Evolutionary conservation across 2,888 invertebrate species (phyloP), one percentile per base, ranked within the genome.

Genomic region (Aplocera efformata): DNA sequence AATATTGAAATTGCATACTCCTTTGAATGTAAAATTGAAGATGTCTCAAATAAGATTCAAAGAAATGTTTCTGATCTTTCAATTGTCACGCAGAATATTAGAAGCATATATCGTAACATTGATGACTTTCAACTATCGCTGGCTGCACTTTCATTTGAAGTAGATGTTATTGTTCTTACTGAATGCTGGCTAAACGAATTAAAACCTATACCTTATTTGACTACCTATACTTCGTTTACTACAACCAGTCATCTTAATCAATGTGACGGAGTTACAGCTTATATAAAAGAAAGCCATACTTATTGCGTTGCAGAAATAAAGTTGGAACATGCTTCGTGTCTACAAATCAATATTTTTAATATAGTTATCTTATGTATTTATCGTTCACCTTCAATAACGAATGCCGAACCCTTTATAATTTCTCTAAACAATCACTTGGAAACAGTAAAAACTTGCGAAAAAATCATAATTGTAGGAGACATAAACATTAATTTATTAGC

Each of bases 401-500:
- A 53, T 23, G 48, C 53, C 8, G 46, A 42, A 6, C 8, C 1
- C 5, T 58, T 58, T 41, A 41, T 55, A 8, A 26, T 47, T 6
- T 52, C 49, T 0, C 24, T 58, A 7, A 34, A 36, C 31, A 23
- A 9, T 10, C 43, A 54, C 9, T 27, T 60, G 7, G 38, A 44
- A 4, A 32, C 26, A 0, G 1, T 57, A 17, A 32, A 32, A 9
- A 5, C 31, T 0, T 6, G 29, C 6, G 48, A 45, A 31, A 54
- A 48, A 35, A 48, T 56, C 8, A 42, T 52, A 11, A 31, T 61
- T 6, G 31, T 40, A 3, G 60, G 56, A 5, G 55, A 59, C 22
- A 54, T 58, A 17, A 61, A 58, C 31, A 58, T 61, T 3, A 53
- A 59, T 23, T 21, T 54, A 20, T 41, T 29, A 24, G 27, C 32